These are phyloP conservation scores for Peromyscus melanophrys DNA, from an alignment of 2,797 vertebrate species.

Conservation along the genomic window DNA sequence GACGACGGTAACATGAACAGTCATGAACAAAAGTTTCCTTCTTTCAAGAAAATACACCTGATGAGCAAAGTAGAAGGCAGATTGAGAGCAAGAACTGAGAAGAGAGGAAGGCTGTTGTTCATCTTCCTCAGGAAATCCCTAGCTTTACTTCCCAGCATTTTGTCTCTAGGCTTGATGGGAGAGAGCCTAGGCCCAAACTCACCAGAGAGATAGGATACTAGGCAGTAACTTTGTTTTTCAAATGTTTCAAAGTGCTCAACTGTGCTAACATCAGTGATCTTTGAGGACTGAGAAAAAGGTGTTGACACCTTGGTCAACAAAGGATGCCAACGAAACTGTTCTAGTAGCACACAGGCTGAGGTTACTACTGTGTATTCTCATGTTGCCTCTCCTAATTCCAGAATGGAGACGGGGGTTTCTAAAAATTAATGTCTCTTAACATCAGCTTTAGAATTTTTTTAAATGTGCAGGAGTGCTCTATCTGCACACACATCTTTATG, in stretches of 20 bases:
- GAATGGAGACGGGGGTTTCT: neutral
- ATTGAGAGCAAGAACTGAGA: neutral
- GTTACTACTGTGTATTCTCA: neutral
- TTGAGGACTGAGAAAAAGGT: conserved; percentile 37
- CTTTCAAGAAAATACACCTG: neutral
- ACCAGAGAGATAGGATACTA: neutral
- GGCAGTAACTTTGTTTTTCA: conserved; percentile 14
- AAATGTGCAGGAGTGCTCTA: neutral
- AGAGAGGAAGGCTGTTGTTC: neutral
- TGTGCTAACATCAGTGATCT: conserved; percentile 12
- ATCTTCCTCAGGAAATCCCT: neutral
- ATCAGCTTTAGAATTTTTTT: neutral
- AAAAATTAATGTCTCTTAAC: neutral
- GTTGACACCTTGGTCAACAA: neutral
- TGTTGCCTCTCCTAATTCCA: neutral
- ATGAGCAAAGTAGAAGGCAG: neutral
- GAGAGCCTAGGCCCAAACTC: neutral
- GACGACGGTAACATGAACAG: neutral
- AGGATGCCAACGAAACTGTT: neutral
- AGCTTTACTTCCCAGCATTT: conserved; percentile 23
- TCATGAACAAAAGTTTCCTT: conserved; percentile 25
- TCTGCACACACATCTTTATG: neutral
- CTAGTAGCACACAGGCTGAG: neutral
- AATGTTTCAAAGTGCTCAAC: neutral
- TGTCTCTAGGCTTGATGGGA: neutral